A percentile compares a stretch with the other conserved stretches of the same genome.
phyloP scores from a whole-genome alignment of 64 coral and sea anemone species.

The Dendronephthya gigantea region DNA sequence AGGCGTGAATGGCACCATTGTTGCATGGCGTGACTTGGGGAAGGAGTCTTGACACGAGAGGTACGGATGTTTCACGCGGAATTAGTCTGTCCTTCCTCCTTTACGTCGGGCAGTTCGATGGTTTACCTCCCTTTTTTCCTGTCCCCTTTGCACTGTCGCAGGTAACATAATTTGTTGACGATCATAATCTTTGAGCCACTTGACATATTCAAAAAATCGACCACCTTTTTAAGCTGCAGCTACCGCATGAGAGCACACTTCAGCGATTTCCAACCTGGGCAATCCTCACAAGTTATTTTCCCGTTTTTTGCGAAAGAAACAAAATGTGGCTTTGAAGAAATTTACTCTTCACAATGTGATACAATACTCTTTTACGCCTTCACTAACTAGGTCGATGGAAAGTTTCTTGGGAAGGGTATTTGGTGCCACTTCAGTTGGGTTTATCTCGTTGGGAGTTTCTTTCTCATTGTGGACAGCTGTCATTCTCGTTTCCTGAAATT shows the following conservation, averaged over 20 bases:
- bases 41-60: not conserved
- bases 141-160: not conserved
- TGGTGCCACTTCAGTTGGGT: not conserved
- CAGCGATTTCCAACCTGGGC: not conserved
- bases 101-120: not conserved
- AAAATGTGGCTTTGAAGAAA: not conserved
- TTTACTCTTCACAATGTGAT: not conserved
- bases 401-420: not conserved
- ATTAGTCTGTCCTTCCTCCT: not conserved
- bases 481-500: not conserved
- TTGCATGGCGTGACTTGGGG: not conserved
- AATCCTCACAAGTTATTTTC: not conserved
- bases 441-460: not conserved
- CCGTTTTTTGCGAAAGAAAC: not conserved
- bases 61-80: not conserved
- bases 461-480: not conserved
- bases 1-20: no score
- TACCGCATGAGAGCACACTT: not conserved
- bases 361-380: not conserved
- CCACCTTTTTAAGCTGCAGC: not conserved
- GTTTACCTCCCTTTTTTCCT: not conserved
- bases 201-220: not conserved
- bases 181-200: not conserved
- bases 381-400: not conserved
- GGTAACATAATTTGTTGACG: not conserved